These are phyloP conservation scores for Pomacea maculata DNA, from an alignment of 1,140 invertebrate species.

Conservation along the genomic window DNA sequence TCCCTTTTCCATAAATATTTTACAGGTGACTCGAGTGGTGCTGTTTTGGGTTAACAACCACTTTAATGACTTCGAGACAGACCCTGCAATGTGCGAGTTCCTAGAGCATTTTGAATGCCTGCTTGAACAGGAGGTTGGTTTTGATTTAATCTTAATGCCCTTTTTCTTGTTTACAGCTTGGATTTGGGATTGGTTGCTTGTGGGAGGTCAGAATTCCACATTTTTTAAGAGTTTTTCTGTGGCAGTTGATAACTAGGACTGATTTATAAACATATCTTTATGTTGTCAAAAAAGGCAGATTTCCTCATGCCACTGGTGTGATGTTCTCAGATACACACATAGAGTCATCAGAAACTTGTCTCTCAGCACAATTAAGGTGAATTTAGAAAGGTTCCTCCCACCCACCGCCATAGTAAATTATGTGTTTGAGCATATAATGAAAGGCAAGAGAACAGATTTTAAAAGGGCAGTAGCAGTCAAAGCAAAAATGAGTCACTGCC, in stretches of 20 bases:
- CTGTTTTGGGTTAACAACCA: constrained; percentile 99
- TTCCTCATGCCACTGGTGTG: too few species aligned
- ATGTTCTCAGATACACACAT: too few species aligned
- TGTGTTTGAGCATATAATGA: too few species aligned
- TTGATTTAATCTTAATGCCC: not conserved
- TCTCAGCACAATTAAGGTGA: too few species aligned
- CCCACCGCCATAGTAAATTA: too few species aligned
- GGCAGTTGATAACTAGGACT: too few species aligned
- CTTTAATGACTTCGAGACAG: constrained; percentile 98
- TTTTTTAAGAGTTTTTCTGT: too few species aligned
- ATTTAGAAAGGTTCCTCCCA: too few species aligned
- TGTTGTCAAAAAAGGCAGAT: not conserved
- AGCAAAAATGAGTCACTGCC: too few species aligned
- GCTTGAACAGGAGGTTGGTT: constrained; percentile 60
- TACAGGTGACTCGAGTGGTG: constrained; percentile 89
- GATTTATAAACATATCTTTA: not conserved
- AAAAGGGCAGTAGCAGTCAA: too few species aligned
- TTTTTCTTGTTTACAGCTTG: not conserved
- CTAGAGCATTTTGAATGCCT: constrained; percentile 88
- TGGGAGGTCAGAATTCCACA: not conserved
- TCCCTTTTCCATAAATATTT: constrained; percentile 1
- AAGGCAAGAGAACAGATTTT: too few species aligned
- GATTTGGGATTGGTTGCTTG: not conserved
- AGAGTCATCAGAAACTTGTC: too few species aligned
- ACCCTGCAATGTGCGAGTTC: constrained; percentile 96